Conservation (phyloP, 2,113 vertebrate genomes). For the Pomatorhinus ruficollis region DNA sequence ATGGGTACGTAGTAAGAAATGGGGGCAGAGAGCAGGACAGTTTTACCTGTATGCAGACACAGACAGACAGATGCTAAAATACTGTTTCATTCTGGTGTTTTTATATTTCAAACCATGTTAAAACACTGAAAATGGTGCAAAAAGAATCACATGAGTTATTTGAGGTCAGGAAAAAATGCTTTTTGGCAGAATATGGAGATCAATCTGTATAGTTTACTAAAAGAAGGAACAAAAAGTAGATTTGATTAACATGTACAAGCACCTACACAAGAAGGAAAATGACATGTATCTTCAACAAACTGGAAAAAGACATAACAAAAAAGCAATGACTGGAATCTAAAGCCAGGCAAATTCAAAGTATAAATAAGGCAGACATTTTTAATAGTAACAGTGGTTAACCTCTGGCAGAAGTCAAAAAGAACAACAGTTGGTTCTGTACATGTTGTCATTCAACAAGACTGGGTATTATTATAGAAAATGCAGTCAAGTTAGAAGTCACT, state of each 20-base stretch:
- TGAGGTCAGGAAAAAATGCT: not conserved
- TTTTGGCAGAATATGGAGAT: not conserved
- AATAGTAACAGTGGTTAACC: not conserved
- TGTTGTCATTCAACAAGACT: not conserved
- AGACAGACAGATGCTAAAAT: not conserved
- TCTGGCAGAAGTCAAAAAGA: not conserved
- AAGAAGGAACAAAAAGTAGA: not conserved
- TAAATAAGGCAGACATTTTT: not conserved
- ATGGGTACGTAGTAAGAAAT: not conserved
- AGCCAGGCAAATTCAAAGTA: not conserved
- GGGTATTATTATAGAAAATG: not conserved
- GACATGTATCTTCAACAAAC: not conserved
- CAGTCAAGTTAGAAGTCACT: not conserved
- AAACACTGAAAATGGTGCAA: not conserved
- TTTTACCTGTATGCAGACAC: not conserved
- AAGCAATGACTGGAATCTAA: not conserved
- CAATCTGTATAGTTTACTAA: not conserved
- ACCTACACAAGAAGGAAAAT: not conserved
- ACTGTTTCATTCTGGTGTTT: not conserved
- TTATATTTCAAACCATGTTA: not conserved
- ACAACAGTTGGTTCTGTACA: not conserved
- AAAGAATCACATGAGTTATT: not conserved
- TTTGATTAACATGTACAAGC: not conserved
- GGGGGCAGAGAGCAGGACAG: not conserved
- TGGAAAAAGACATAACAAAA: conserved; percentile 4